A percentile compares a stretch with the other conserved stretches of the same genome.
These are phyloP conservation scores for Koerneria pararmatus DNA, from an alignment of 2,888 invertebrate genomes.

Conservation along the genomic window DNA sequence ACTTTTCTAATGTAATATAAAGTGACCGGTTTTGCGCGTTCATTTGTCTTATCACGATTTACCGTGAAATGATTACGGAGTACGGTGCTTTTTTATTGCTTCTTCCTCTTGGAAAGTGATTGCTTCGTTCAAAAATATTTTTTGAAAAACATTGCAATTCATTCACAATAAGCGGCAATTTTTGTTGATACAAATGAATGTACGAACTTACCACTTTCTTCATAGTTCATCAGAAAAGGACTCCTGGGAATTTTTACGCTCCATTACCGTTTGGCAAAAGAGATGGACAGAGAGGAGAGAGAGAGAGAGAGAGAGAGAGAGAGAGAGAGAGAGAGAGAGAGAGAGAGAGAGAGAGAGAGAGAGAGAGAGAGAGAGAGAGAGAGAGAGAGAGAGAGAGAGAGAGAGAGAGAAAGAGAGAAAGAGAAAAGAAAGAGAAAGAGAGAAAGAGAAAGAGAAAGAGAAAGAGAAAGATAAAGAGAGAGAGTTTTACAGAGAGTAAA, in stretches of 20 bases:
- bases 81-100: too few species aligned
- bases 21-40: background rate
- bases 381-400: background rate
- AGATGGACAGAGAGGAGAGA: background rate
- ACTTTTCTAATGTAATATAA: too few species aligned
- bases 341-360: background rate
- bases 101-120: too few species aligned
- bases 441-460: background rate
- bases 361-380: background rate
- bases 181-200: too few species aligned
- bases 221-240: background rate
- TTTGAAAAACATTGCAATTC: too few species aligned
- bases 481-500: background rate
- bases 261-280: background rate
- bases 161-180: too few species aligned
- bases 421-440: slow-evolving; percentile 1
- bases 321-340: background rate
- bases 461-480: background rate
- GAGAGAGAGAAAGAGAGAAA: slow-evolving; percentile 1
- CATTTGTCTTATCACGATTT: too few species aligned
- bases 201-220: too few species aligned
- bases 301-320: background rate
- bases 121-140: too few species aligned
- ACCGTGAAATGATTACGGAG: too few species aligned
- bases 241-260: background rate